A percentile compares a stretch with the other conserved stretches of the same genome.
These are phyloP conservation scores for Epirrita christyi DNA, from an alignment of 2,888 invertebrate species.

Conservation along the genomic window DNA sequence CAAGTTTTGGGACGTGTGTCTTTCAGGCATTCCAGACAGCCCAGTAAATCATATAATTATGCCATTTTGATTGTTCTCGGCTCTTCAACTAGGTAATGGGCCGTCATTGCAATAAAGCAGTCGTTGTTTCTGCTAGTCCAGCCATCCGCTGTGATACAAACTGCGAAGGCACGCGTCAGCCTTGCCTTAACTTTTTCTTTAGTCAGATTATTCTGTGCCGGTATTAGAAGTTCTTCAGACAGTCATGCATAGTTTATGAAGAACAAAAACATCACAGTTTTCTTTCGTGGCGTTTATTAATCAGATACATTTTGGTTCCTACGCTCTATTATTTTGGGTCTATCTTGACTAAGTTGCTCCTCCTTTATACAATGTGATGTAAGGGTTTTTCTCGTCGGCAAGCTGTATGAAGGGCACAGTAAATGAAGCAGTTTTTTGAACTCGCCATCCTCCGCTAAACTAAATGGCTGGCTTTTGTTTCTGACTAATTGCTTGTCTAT, in stretches of 20 bases:
- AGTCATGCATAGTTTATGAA: too few species aligned
- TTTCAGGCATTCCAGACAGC: neutral
- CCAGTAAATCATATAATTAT: neutral
- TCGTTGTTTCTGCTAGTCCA: neutral
- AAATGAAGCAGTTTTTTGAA: neutral
- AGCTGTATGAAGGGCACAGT: neutral
- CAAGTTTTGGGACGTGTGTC: neutral
- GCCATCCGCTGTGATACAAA: neutral
- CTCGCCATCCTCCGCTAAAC: neutral
- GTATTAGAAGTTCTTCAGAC: neutral
- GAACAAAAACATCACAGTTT: too few species aligned
- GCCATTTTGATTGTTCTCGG: neutral
- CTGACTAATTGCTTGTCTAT: too few species aligned
- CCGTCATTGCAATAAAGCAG: neutral
- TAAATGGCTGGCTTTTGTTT: neutral
- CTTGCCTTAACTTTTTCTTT: neutral
- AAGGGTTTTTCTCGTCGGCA: neutral
- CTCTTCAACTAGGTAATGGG: neutral
- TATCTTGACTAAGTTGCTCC: too few species aligned
- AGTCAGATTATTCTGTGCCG: neutral
- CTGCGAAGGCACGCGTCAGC: too few species aligned
- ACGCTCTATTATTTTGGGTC: too few species aligned
- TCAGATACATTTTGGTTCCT: too few species aligned
- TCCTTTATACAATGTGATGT: too few species aligned
- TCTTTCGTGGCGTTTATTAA: too few species aligned